Base-by-base conservation (phyloP, 2,113 vertebrate genomes). In the Sebastes schlegelii region DNA sequence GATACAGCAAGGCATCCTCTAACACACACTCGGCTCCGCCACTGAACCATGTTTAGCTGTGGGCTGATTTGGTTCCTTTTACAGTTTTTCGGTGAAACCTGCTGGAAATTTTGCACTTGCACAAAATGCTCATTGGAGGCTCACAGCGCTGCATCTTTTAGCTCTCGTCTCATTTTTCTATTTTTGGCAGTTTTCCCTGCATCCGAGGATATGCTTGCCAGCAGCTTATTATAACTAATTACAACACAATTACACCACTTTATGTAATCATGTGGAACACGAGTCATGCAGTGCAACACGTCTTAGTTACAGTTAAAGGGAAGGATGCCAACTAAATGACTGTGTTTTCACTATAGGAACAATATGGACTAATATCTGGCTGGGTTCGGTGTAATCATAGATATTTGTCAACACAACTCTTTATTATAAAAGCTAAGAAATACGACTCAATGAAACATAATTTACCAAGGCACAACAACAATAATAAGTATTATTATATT, bases 201-300 rank as follows among this genome's bases (percentile, higher is more conserved):
- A 79, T 88, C 62, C 51, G 43, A 49, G 75, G 75, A 80, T 68
- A 16, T 76, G 82, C 79, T 75, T 85, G 86, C 84, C 87, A 89
- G 89, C 19, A 66, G 81, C 85, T 84, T 83, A 92, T 87, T 89
- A 87, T 69, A 85, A 58, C 89, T 92, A 92, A 92, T 93, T 92
- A 80, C 60, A 65, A 79, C 88, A 77, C 55, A 86, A 73, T 91
- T 88, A 90, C 78, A 74, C 85, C 63, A 90, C 81, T 91, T 89
- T 71, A 86, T 80, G 83, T 82, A 87, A 90, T 87, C 84, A 88
- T 75, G 88, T 77, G 65, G 77, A 91, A 87, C 77, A 73, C 48
- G 55, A 84, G 66, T 49, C 79, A 83, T 80, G 79, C 61, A 80
- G 61, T 42, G 77, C 75, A 82, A 67, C 78, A 80, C 82, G 79